Base-by-base conservation (phyloP, 2,888 invertebrate species). In the Scaptomyza reducta region DNA sequence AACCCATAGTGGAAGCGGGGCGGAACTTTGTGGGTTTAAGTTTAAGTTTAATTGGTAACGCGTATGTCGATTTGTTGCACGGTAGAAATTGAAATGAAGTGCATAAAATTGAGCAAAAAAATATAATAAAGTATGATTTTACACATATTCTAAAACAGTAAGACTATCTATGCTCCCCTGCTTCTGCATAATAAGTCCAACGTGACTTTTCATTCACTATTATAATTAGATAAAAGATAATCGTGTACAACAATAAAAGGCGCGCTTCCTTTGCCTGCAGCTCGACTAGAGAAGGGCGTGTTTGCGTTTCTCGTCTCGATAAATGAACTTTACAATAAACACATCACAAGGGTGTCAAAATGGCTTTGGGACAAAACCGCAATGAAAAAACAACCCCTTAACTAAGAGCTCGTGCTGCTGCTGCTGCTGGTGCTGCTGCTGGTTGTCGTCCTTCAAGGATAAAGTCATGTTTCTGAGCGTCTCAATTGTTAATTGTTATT, bases 401-500 rank as follows among this genome's bases (percentile, higher is more conserved):
- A 35, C 11, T 2, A 18, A 9, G 46, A n/a, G 6, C 13, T 25
- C 14, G 10, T 29, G n/a, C 11, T 31, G 46, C 7, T 31, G n/a
- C 29, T n/a, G 14, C 25, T 27, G 22, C n/a, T 29, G n/a, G 6
- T 31, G 46, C 7, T 31, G n/a, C 29, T n/a, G 14, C 25, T 27
- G 22, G 22, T 4, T 0, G 25, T 46, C 50, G 63, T 67, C 38
- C 67, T 61, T 77, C 40, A 64, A 54, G 66, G 57, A 50, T 44
- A 47, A 35, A 46, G 46, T 41, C 16, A 22, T 33, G 47, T 56
- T 59, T 59, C n/a, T 33, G 47, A 51, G 38, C 14, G 54, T 54
- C 62, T 74, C 65, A 77, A 74, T 80, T 77, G 79, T 71, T 79
- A 82, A 87, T 77, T 72, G 75, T 69, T 72, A 70, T 70, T 50